These are phyloP conservation scores for Amphipyra berbera DNA, from an alignment of 2,888 invertebrate genomes.

Conservation along the genomic window DNA sequence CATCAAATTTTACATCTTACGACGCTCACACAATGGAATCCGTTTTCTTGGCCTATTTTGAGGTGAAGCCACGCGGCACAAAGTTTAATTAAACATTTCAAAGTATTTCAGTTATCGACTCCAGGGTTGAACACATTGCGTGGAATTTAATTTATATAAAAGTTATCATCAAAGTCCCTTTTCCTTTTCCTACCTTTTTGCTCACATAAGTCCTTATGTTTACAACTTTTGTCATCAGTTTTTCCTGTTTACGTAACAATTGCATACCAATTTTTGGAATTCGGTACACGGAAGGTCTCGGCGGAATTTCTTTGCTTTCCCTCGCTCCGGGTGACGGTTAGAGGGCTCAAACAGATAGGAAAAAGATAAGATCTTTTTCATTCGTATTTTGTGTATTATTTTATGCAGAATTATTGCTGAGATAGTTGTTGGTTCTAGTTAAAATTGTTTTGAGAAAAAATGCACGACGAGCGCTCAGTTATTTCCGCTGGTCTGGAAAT, in stretches of 20 bases:
- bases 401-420: not conserved
- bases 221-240: slow-evolving; percentile 35
- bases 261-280: slow-evolving; percentile 41
- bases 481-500: too few relatives aligned
- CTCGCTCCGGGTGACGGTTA: slow-evolving; percentile 6
- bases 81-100: slow-evolving; percentile 44
- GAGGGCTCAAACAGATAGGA: slow-evolving; percentile 2
- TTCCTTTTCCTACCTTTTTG: slow-evolving; percentile 20
- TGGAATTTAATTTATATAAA: slow-evolving; percentile 48
- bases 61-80: not conserved
- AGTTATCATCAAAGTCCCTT: slow-evolving; percentile 29
- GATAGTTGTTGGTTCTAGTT: not conserved
- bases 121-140: slow-evolving; percentile 20
- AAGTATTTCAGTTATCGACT: slow-evolving; percentile 36
- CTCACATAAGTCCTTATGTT: slow-evolving; percentile 26
- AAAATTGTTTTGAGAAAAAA: not conserved
- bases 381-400: not conserved
- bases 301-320: slow-evolving; percentile 19
- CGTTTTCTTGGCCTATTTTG: slow-evolving; percentile 10
- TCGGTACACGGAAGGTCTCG: slow-evolving; percentile 20
- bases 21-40: slow-evolving; percentile 1
- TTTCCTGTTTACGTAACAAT: slow-evolving; percentile 48
- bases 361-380: slow-evolving; percentile 4
- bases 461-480: not conserved
- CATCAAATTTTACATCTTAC: slow-evolving; percentile 9